Conservation (phyloP, 1,140 invertebrate species). For the Pygmarrhopalites habei region DNA sequence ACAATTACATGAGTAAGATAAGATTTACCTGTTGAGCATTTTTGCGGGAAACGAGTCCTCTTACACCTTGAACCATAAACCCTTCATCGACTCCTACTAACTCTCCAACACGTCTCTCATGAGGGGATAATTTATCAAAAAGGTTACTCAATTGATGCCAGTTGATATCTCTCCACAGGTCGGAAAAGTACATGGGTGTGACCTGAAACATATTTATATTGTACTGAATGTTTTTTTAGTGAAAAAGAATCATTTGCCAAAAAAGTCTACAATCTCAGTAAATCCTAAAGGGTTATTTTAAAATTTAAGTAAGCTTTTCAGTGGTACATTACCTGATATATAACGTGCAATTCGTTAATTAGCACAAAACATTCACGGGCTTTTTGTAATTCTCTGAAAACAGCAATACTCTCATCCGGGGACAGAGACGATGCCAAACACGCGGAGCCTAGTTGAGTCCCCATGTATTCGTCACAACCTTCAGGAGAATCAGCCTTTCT, state of each 20-base stretch:
- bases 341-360: conserved; percentile 88
- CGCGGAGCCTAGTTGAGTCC: conserved; percentile 82
- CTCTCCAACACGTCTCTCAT: conserved; percentile 75
- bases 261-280: too few species aligned
- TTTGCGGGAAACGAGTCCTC: conserved; percentile 55
- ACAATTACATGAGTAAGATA: too few species aligned
- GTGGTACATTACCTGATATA: conserved; percentile 67
- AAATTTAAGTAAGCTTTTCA: neutral
- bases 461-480: conserved; percentile 54
- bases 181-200: conserved; percentile 73
- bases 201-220: too few species aligned
- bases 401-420: conserved; percentile 77
- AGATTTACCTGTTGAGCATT: conserved; percentile 47
- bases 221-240: too few species aligned
- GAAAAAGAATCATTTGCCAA: too few species aligned
- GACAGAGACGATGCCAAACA: conserved; percentile 86
- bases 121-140: conserved; percentile 72
- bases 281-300: neutral
- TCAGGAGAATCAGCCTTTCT: conserved; percentile 15
- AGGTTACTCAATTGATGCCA: conserved; percentile 80
- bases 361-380: conserved; percentile 83
- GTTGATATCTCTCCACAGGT: conserved; percentile 70
- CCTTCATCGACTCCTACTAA: conserved; percentile 84
- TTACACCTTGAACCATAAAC: conserved; percentile 69
- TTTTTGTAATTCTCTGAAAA: conserved; percentile 85